Conservation (phyloP, 2,797 vertebrate species). For the Cottoperca gobio region DNA sequence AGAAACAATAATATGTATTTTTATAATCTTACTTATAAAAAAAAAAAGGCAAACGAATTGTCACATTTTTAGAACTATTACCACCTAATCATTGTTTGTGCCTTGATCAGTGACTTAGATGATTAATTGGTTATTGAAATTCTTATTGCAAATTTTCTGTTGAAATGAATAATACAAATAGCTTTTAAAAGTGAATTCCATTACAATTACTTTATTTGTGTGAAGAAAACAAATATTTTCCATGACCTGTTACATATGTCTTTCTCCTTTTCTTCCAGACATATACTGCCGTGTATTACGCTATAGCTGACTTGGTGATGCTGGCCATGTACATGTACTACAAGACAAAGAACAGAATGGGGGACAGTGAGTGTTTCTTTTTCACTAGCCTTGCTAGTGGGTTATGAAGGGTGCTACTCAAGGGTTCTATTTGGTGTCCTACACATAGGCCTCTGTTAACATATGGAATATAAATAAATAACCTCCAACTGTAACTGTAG, state of each 20-base stretch:
- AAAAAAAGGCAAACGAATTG: neutral
- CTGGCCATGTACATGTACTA: slow-evolving; percentile 90
- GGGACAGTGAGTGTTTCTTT: slow-evolving; percentile 67
- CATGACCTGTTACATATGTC: neutral
- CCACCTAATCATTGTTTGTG: neutral
- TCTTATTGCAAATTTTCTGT: neutral
- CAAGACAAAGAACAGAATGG: slow-evolving; percentile 69
- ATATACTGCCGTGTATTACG: slow-evolving; percentile 95
- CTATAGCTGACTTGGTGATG: slow-evolving; percentile 92
- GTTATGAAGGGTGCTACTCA: too few relatives aligned
- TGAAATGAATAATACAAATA: neutral
- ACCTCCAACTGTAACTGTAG: neutral
- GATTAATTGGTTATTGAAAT: neutral
- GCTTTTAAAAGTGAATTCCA: neutral
- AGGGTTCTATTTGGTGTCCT: neutral
- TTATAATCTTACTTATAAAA: neutral
- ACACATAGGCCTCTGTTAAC: neutral
- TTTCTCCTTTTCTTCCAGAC: slow-evolving; percentile 78
- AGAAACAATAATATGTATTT: neutral
- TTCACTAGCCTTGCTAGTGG: neutral
- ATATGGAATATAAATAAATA: neutral
- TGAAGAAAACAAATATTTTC: neutral
- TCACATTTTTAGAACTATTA: neutral
- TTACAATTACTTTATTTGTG: neutral
- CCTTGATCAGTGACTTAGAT: neutral